phyloP scores from a whole-genome alignment of 2,888 invertebrate species.

The Clusia tigrina region DNA sequence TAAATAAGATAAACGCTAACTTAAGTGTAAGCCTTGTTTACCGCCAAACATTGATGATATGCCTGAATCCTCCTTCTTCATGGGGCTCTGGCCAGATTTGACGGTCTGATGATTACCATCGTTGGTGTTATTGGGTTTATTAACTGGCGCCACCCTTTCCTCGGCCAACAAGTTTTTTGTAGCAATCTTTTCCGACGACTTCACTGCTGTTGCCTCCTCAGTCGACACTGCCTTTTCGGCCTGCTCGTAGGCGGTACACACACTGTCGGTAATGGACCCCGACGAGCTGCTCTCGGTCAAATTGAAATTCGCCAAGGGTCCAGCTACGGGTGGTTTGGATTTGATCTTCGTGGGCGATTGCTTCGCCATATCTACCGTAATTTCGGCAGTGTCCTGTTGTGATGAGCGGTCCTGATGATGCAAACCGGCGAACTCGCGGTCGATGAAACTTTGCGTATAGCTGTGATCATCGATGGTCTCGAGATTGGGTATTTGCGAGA shows the following conservation, averaged over 20 bases:
- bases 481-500: slow-evolving; percentile 63
- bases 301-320: slow-evolving; percentile 53
- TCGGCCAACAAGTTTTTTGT: slow-evolving; percentile 32
- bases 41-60: slow-evolving; percentile 65
- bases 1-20: slow-evolving; percentile 7
- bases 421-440: slow-evolving; percentile 42
- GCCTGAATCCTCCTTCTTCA: slow-evolving; percentile 46
- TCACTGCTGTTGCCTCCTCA: slow-evolving; percentile 15
- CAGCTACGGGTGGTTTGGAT: slow-evolving; percentile 20
- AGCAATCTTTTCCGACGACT: slow-evolving; percentile 27
- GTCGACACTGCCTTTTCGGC: slow-evolving; percentile 33
- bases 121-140: slow-evolving; percentile 26
- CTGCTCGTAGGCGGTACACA: slow-evolving; percentile 70
- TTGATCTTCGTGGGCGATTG: slow-evolving; percentile 19
- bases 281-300: slow-evolving; percentile 72
- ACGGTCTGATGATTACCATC: not conserved
- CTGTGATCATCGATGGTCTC: slow-evolving; percentile 65
- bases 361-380: slow-evolving; percentile 7
- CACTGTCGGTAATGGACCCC: slow-evolving; percentile 70
- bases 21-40: slow-evolving; percentile 41
- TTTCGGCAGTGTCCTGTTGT: slow-evolving; percentile 14
- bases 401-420: not conserved
- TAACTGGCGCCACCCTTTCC: not conserved
- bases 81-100: slow-evolving; percentile 19
- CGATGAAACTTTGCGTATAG: slow-evolving; percentile 46